A percentile compares a stretch with the other conserved stretches of the same genome.
Conservation (phyloP, 2,113 vertebrate genomes). For the Condylura cristata region DNA sequence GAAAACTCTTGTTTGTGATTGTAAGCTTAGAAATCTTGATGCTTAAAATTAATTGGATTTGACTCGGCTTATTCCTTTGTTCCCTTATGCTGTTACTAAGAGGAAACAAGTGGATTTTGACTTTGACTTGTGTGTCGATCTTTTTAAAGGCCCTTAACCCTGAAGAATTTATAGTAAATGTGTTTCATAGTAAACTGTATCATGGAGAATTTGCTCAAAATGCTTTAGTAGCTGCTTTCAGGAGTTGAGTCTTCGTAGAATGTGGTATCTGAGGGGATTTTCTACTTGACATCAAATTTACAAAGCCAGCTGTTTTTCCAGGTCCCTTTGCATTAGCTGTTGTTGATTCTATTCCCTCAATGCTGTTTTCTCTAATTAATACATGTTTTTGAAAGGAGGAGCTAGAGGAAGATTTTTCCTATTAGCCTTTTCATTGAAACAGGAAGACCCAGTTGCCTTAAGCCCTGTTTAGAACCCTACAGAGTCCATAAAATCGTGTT, state of each 20-base stretch:
- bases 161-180: constrained; percentile 57
- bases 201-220: background rate
- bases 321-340: constrained; percentile 65
- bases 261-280: constrained; percentile 38
- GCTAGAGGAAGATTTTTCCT: background rate
- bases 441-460: background rate
- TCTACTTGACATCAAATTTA: constrained; percentile 60
- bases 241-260: constrained; percentile 29
- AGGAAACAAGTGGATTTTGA: constrained; percentile 72
- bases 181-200: constrained; percentile 53
- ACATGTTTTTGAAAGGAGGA: constrained; percentile 61
- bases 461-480: constrained; percentile 21
- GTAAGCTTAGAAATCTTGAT: constrained; percentile 48
- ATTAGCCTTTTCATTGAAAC: background rate
- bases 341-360: constrained; percentile 51
- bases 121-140: constrained; percentile 56
- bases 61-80: constrained; percentile 58
- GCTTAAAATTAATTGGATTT: constrained; percentile 54
- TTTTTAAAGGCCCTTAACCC: constrained; percentile 48
- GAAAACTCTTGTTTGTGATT: constrained; percentile 28
- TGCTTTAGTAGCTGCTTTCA: background rate
- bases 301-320: constrained; percentile 51
- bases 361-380: constrained; percentile 58
- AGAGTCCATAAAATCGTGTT: constrained; percentile 16
- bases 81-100: background rate